Base-by-base conservation (phyloP, 2,797 vertebrate species). In the Cossypha polioptera region DNA sequence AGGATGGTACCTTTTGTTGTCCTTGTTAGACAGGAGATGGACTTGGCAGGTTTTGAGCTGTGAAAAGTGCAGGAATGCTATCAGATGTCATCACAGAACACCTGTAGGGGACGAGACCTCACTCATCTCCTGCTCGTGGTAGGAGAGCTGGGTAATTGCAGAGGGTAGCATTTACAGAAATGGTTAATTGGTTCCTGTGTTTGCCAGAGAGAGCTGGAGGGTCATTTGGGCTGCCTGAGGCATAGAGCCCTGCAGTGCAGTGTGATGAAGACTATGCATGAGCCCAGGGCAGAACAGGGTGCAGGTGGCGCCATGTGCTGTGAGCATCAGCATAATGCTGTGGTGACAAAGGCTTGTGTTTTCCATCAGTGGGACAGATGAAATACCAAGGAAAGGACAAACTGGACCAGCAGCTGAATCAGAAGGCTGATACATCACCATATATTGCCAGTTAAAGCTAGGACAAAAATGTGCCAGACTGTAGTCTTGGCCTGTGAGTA, bases 401-500 rank as follows among this genome's bases (percentile, higher is more conserved):
- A 80, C 74, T 63, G 58, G 61, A 83, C 45, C 51, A 45, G 94
- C 95, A 97, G 77, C 88, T 42, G 42, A 94, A 90, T 93, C 85
- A 77, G 93, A 86, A 2, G 17, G 11, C 58, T 87, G 85, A 89
- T 92, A 72, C 63, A 92, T 94, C 84, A 88, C 81, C 69, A 79
- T 40, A 35, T 67, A 35, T 40, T 40, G 15, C 29, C 69, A 76
- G 31, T 51, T 79, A 88, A 96, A 93, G 47, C 90, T 90, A 73
- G 29, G 72, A 95, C 74, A 96, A 57, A 94, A 95, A 20, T 42
- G 38, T 96, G 91, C 42, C 86, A 90, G 33, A 54, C 71, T 72
- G 76, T 80, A 61, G 55, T 84, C 77, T 66, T 95, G 88, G 88
- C 84, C 92, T 87, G 31, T 48, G 66, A 58, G 22, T 50, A 33